phyloP scores from a whole-genome alignment of 2,797 vertebrate genomes.

The Potorous gilbertii region DNA sequence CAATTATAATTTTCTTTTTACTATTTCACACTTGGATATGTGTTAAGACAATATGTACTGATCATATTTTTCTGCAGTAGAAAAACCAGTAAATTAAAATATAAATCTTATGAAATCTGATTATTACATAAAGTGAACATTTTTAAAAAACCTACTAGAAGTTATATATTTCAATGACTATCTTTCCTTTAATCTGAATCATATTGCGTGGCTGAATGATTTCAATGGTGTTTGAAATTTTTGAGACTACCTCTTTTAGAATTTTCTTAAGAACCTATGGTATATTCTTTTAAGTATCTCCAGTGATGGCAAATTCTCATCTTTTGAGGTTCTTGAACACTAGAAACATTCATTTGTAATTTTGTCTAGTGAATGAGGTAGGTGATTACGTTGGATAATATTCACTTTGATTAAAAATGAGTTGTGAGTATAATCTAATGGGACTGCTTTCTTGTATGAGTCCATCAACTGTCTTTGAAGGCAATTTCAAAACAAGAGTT shows the following conservation, averaged over 20 bases:
- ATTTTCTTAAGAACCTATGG: neutral
- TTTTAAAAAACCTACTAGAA: neutral
- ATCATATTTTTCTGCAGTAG: neutral
- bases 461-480: neutral
- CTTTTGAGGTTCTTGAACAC: constrained; percentile 4
- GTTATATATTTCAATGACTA: neutral
- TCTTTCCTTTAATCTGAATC: neutral
- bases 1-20: neutral
- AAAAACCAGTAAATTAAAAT: neutral
- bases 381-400: neutral
- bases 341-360: constrained; percentile 31
- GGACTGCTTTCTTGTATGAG: constrained; percentile 4
- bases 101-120: neutral
- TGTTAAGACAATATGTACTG: neutral
- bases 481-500: neutral
- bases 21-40: neutral
- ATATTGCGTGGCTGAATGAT: neutral
- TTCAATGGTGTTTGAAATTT: neutral
- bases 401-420: constrained; percentile 46
- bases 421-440: constrained; percentile 28
- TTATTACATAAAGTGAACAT: neutral
- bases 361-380: neutral
- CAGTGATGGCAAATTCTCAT: neutral
- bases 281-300: neutral
- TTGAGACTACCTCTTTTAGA: neutral